Evolutionary conservation across 2,888 invertebrate species (phyloP), one percentile per base, ranked within the genome.

Genomic region (Chloroclystis v-ata): DNA sequence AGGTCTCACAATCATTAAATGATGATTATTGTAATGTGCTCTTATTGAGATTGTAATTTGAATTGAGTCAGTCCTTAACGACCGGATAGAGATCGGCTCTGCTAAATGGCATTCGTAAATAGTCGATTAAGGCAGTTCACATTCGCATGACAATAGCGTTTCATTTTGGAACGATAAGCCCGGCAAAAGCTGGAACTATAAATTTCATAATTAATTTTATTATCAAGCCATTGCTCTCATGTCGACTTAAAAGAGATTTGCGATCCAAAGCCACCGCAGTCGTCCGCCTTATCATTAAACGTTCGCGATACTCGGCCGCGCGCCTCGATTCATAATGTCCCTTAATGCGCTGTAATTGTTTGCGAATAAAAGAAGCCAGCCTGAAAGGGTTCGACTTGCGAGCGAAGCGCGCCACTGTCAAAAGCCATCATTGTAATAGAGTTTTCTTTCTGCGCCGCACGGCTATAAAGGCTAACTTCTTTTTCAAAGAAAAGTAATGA

Each of bases 171-270:
- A 69, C 67, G 69, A 67, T 60, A 60, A 63, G 51, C 54, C 41
- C 41, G 54, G 56, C 64, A 63, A 61, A 57, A 59, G 52, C 58
- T 53, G 62, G 53, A 62, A 74, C 72, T 65, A 80, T 83, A 80
- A 82, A 82, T 82, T 76, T 69, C 64, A 79, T 78, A 82, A 83
- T 81, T 82, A 82, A 82, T 82, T 82, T 83, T 81, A 83, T 77
- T 75, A 77, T 76, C 75, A 69, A 65, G 67, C 72, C 72, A 74
- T 75, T 76, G 75, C 76, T 80, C 72, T 75, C 70, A 70, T 69
- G 78, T 82, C 81, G 80, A 81, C 82, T 82, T 80, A 72, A 70
- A 67, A 62, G 68, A 76, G 77, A 82, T 83, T 82, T 82, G 80
- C 76, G 75, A 79, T 69, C 62, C 67, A 76, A 80, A 80, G 77